Base-by-base conservation (phyloP, 2,888 invertebrate genomes). In the Conus canariensis region DNA sequence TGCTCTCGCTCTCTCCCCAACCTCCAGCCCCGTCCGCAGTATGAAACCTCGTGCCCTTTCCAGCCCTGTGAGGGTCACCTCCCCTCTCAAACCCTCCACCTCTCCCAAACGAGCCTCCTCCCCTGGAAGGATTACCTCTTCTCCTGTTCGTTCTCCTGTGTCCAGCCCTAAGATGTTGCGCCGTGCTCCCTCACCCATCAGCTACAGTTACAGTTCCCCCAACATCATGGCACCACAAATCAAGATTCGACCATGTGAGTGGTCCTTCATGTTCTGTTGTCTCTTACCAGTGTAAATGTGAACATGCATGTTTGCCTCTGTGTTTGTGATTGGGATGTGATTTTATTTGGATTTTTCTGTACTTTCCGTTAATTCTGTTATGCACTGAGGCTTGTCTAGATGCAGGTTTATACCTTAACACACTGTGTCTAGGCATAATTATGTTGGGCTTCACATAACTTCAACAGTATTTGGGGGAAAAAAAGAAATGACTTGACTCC, bases 161-260 rank as follows among this genome's bases (percentile, higher is more conserved):
- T 92, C 93, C 60, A 95, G 95, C 92, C 96, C 95, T 12, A 96
- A 96, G 92, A 85, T 70, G 70, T 90, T 95, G 86, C 92, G 95
- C 58, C 93, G 95, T 60, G 94, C 95, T 16, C 95, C 96, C 19
- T 95, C 96, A 74, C 96, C 96, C 9, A 95, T 96, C 90, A 95
- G 95, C 91, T 96, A 95, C 94, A 96, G 96, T 92, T 95, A 95
- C 93, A 96, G 96, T 30, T 95, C 96, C 60, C 96, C 96, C 64
- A 96, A 95, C 93, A 95, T 96, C 91, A 93, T 95, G 92, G 95
- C 94, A 88, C 94, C 94, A 90, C 94, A 94, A 90, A 93, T 94
- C 92, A 95, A 95, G 91, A 93, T 94, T 10, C 93, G 94, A 85
- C 94, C 94, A 90, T 94, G 95, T 95, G 93, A 95, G 94, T 94